Percentiles rank a stretch among this genome's conserved stretches.
Evolutionary conservation across 2,113 vertebrate genomes (phyloP).

Genomic region (Microcebus lehilahytsara): DNA sequence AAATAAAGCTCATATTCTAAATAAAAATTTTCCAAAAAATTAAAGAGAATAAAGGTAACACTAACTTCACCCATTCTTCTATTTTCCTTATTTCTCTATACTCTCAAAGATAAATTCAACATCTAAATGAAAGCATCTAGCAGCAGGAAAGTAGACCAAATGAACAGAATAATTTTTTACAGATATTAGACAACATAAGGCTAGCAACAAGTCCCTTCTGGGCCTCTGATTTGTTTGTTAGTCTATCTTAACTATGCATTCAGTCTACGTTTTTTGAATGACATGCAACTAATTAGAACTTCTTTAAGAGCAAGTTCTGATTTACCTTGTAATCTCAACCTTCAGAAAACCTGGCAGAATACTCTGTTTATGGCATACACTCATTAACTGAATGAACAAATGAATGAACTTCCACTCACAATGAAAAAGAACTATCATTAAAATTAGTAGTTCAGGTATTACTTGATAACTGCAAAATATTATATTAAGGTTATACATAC

Average conservation of each 20-base stretch:
- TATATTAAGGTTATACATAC: neutral
- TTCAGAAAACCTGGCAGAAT: neutral
- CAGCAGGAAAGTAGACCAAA: neutral
- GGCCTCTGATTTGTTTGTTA: neutral
- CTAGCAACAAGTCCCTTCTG: neutral
- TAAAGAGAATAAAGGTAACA: neutral
- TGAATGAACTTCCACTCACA: neutral
- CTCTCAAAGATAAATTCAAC: neutral
- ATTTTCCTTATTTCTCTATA: neutral
- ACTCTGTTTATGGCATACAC: neutral
- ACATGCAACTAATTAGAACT: neutral
- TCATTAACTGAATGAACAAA: neutral
- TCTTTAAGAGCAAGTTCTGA: conserved; percentile 26
- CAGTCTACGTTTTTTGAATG: neutral
- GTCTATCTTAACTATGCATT: neutral
- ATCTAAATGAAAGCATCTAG: neutral
- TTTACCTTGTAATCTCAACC: neutral
- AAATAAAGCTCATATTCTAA: neutral
- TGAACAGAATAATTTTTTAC: neutral
- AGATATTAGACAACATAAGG: neutral
- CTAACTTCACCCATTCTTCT: neutral
- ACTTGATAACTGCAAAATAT: conserved; percentile 2
- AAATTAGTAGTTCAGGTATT: conserved; percentile 12
- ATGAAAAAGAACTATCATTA: neutral
- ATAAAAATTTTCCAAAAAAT: neutral